A percentile compares a stretch with the other conserved stretches of the same genome.
Conservation (phyloP, 1,140 invertebrate species). For the Aphelinus certus region DNA sequence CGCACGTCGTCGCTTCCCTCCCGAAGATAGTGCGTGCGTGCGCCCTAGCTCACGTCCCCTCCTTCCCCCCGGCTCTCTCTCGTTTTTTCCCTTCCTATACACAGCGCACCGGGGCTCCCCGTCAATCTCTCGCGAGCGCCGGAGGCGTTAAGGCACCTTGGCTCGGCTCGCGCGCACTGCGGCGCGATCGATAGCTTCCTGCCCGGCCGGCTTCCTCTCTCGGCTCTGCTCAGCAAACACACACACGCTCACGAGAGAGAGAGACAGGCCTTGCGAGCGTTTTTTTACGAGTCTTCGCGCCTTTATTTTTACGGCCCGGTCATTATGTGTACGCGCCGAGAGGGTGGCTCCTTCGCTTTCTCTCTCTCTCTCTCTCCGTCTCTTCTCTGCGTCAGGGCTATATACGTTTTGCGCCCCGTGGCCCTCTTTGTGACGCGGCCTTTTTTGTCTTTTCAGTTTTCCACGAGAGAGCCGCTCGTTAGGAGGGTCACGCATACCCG, state of each 20-base stretch:
- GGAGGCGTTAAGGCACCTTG: slow-evolving; percentile 20
- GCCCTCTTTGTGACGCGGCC: too few species aligned
- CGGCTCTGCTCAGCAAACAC: too few species aligned
- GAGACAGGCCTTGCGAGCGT: too few species aligned
- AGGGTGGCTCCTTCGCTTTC: neutral
- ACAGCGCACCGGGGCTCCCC: neutral
- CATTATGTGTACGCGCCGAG: neutral
- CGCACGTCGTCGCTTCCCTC: too few species aligned
- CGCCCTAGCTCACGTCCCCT: neutral
- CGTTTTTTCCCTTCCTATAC: neutral
- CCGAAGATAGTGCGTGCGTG: neutral
- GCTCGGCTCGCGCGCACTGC: too few species aligned
- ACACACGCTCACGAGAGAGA: too few species aligned
- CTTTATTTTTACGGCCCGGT: neutral
- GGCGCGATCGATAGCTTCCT: slow-evolving; percentile 32
- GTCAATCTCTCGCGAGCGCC: slow-evolving; percentile 17
- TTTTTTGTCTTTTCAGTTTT: too few species aligned
- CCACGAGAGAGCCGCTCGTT: too few species aligned
- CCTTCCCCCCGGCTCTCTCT: neutral
- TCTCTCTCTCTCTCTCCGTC: neutral
- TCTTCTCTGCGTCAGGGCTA: neutral
- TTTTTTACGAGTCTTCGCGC: neutral
- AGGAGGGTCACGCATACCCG: too few species aligned
- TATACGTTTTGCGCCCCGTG: too few species aligned
- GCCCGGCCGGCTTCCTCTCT: neutral